Evolutionary conservation across 2,113 vertebrate genomes (phyloP).

Genomic region (Terrapene triunguis): DNA sequence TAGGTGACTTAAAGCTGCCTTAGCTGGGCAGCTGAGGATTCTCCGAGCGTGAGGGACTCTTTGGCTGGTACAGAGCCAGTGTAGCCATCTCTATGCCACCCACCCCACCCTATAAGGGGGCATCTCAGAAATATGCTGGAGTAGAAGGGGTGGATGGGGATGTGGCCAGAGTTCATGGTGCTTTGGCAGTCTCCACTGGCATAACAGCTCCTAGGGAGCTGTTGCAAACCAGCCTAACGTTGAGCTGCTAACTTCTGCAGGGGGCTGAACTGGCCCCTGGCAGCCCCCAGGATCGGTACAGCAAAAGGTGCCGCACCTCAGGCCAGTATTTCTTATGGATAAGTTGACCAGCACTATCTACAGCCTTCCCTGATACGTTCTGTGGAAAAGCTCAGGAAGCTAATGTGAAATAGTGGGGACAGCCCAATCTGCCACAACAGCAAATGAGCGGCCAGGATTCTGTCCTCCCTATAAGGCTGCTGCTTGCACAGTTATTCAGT

Average conservation of each 20-base stretch:
- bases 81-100: neutral
- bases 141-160: neutral
- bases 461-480: fast-evolving
- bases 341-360: neutral
- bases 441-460: neutral
- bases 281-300: neutral
- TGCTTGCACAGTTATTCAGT: neutral
- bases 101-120: too few species aligned
- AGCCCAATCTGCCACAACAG: neutral
- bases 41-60: neutral
- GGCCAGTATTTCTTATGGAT: neutral
- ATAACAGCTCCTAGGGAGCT: neutral
- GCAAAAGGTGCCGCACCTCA: neutral
- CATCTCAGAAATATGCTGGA: neutral
- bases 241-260: neutral
- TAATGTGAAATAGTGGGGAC: neutral
- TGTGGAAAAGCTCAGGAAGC: neutral
- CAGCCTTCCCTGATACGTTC: neutral
- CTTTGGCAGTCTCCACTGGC: neutral
- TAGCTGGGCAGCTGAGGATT: neutral
- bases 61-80: neutral
- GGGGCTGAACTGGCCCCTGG: neutral
- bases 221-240: neutral
- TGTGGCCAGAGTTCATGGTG: neutral
- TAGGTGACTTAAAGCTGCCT: neutral